phyloP scores from a whole-genome alignment of 2,113 vertebrate genomes.

The Chinchilla lanigera region DNA sequence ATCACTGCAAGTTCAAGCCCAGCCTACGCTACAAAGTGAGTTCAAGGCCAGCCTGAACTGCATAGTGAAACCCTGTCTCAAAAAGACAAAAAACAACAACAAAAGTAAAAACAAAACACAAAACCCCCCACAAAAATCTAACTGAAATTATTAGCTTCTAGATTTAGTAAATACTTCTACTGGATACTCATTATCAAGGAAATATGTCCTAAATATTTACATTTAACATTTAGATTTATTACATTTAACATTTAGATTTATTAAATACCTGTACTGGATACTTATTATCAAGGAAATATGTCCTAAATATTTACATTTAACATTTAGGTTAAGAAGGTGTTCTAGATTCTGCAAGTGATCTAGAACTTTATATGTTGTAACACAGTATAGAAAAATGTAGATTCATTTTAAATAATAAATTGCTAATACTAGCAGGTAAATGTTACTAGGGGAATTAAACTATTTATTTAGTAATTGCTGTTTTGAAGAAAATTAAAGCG shows the following conservation, averaged over 20 bases:
- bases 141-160: constrained; percentile 27
- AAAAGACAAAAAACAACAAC: background rate
- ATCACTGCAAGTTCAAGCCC: background rate
- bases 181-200: constrained; percentile 37
- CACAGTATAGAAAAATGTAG: constrained; percentile 30
- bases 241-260: no score
- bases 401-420: constrained; percentile 54
- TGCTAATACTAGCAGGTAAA: constrained; percentile 48
- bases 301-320: background rate
- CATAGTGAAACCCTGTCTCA: background rate
- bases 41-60: background rate
- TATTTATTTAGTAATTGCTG: constrained; percentile 64
- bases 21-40: background rate
- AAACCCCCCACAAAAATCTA: background rate
- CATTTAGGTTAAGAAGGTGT: constrained; percentile 34
- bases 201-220: background rate
- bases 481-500: constrained; percentile 74
- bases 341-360: constrained; percentile 23
- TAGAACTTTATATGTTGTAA: constrained; percentile 48
- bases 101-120: background rate
- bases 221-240: constrained; percentile 37
- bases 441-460: constrained; percentile 44
- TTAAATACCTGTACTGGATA: background rate
- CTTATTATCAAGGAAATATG: constrained; percentile 46
- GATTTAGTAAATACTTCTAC: constrained; percentile 1